These are phyloP conservation scores for Acanthacorydalis orientalis DNA, from an alignment of 2,888 invertebrate genomes.

Conservation along the genomic window DNA sequence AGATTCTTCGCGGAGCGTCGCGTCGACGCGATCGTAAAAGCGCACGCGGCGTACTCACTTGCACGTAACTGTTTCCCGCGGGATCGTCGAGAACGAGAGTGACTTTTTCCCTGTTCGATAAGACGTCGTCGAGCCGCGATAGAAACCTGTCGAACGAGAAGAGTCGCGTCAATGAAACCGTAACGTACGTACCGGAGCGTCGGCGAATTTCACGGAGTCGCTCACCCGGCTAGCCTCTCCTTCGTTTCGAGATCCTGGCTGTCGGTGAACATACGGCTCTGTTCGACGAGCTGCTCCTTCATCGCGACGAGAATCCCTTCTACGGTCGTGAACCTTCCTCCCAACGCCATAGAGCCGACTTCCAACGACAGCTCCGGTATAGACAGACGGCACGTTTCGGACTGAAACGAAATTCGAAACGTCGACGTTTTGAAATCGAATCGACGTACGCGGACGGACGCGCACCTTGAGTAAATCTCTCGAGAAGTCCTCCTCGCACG, in stretches of 20 bases:
- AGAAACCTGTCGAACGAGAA: too few relatives aligned
- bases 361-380: conserved; percentile 83
- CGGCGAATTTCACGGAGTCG: not conserved
- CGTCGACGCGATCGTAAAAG: too few relatives aligned
- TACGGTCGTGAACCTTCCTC: conserved; percentile 88
- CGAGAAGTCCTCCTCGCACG: conserved; percentile 57
- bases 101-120: conserved; percentile 39
- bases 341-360: conserved; percentile 68
- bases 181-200: too few relatives aligned
- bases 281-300: conserved; percentile 51
- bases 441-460: not conserved
- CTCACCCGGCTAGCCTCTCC: conserved; percentile 31
- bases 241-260: conserved; percentile 41
- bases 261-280: conserved; percentile 54
- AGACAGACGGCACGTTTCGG: conserved; percentile 60
- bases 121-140: conserved; percentile 44
- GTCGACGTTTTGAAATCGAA: conserved; percentile 1
- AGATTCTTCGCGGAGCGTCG: too few relatives aligned
- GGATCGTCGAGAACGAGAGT: conserved; percentile 88
- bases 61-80: conserved; percentile 92
- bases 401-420: conserved; percentile 26
- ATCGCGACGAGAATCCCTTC: conserved; percentile 76
- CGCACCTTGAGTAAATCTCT: conserved; percentile 83
- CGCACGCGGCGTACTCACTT: conserved; percentile 31
- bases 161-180: too few relatives aligned